These are phyloP conservation scores for Ichneumoninae sp. DNA, from an alignment of 2,888 invertebrate genomes.

Conservation along the genomic window DNA sequence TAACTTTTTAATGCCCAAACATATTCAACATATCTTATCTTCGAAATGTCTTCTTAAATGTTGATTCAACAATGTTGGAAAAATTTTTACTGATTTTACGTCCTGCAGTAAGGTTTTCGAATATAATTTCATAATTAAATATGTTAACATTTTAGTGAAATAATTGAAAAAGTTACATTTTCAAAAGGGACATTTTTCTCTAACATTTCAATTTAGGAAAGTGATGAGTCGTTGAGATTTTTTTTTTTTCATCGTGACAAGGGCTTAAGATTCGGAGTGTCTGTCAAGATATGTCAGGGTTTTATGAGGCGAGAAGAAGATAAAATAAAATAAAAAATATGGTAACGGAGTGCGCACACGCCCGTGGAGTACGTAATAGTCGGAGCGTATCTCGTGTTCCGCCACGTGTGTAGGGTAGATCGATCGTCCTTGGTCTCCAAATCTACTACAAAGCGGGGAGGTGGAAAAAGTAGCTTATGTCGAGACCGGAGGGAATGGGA, in stretches of 20 bases:
- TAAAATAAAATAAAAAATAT: not conserved
- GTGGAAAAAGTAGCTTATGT: constrained; percentile 7
- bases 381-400: constrained; percentile 43
- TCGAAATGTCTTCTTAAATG: too few relatives aligned
- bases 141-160: too few relatives aligned
- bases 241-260: not conserved
- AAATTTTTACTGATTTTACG: not conserved
- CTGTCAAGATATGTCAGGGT: not conserved
- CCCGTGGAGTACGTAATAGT: constrained; percentile 31
- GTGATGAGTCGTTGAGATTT: too few relatives aligned
- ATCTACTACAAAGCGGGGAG: constrained; percentile 63
- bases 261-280: not conserved
- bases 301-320: not conserved
- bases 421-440: constrained; percentile 78
- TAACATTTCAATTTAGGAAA: too few relatives aligned
- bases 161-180: too few relatives aligned
- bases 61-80: not conserved
- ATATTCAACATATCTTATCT: too few relatives aligned
- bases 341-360: not conserved
- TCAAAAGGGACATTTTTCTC: too few relatives aligned
- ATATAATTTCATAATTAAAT: too few relatives aligned
- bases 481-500: not conserved
- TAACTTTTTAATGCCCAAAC: too few relatives aligned
- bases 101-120: too few relatives aligned
- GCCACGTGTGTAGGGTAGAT: constrained; percentile 73